A percentile compares a stretch with the other conserved stretches of the same genome.
These are phyloP conservation scores for Bolborhynchus lineola DNA, from an alignment of 2,113 vertebrate genomes.

Conservation along the genomic window DNA sequence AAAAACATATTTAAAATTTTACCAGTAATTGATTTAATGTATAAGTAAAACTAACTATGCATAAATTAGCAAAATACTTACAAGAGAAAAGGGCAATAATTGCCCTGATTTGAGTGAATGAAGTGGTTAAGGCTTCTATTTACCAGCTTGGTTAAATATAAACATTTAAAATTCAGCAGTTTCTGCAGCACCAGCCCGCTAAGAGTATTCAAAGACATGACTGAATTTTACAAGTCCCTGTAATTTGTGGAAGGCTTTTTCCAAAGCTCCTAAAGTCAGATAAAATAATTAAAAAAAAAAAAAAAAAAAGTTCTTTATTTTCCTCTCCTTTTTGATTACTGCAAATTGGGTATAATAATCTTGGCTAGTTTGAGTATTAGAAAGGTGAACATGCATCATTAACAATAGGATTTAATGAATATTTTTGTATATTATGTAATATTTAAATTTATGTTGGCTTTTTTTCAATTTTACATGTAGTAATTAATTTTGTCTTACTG, in stretches of 20 bases:
- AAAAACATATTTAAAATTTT: conserved; percentile 10
- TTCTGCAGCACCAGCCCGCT: neutral
- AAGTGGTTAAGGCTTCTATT: neutral
- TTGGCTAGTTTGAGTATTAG: neutral
- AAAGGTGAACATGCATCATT: conserved; percentile 24
- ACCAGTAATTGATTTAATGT: conserved; percentile 28
- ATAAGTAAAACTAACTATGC: conserved; percentile 29
- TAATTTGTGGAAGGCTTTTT: conserved; percentile 13
- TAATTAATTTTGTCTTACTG: conserved; percentile 78
- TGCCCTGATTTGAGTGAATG: neutral
- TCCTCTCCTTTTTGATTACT: neutral
- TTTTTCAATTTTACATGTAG: conserved; percentile 59
- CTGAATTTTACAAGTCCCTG: conserved; percentile 74
- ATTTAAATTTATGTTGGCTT: conserved; percentile 56
- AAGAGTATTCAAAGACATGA: neutral
- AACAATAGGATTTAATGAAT: conserved; percentile 41
- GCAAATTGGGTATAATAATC: neutral
- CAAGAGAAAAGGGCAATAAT: neutral
- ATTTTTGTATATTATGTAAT: conserved; percentile 56
- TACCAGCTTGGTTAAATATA: neutral
- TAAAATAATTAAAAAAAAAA: neutral
- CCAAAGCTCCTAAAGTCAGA: neutral
- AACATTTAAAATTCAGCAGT: neutral
- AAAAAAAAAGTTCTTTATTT: neutral
- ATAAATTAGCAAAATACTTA: conserved; percentile 38